Evolutionary conservation across 2,113 vertebrate genomes (phyloP), one percentile per base, ranked within the genome.

Genomic region (Chlamydotis undulata): DNA sequence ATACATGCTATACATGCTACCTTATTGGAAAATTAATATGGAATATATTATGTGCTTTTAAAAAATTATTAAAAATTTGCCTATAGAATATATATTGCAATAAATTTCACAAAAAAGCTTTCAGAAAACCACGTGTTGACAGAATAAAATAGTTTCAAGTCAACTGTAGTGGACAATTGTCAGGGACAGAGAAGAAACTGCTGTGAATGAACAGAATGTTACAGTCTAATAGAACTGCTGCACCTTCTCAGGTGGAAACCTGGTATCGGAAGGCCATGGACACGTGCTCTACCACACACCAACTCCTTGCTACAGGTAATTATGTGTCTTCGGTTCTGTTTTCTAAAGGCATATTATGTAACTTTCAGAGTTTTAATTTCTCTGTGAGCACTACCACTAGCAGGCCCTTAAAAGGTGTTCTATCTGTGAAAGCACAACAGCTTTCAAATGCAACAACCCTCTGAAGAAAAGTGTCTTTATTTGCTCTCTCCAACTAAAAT

Each of bases 221-320:
- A 24, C 43, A 55, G 37, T 16, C 33, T 71, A 60, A 86, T 3
- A 41, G 4, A 71, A 21, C 28, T 60, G 37, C 28, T 86, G 9
- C 21, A 8, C 95, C 69, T 79, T 37, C 43, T 67, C 97, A 99
- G 99, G 98, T 99, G 90, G 98, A 98, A 84, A 98, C 96, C 59
- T 99, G 99, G 99, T 95, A 97, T n/a, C 96, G 45, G 57, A 97
- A 97, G 80, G 98, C 99, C n/a, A 96, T 98, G 57, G 99, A 99
- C 96, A 98, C 95, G 2, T 99, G 99, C 73, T 98, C 98, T 85
- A 96, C 98, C 76, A 99, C 98, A 96, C 99, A 98, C 91, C 98
- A 99, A 74, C 98, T 98, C 74, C 96, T 99, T 33, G 98, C 98
- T 94, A 97, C 98, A 98, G 99, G 99, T 99, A 94, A 97, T 60